Evolutionary conservation across 2,888 invertebrate genomes (phyloP).

Genomic region (Drosophila subquinaria): DNA sequence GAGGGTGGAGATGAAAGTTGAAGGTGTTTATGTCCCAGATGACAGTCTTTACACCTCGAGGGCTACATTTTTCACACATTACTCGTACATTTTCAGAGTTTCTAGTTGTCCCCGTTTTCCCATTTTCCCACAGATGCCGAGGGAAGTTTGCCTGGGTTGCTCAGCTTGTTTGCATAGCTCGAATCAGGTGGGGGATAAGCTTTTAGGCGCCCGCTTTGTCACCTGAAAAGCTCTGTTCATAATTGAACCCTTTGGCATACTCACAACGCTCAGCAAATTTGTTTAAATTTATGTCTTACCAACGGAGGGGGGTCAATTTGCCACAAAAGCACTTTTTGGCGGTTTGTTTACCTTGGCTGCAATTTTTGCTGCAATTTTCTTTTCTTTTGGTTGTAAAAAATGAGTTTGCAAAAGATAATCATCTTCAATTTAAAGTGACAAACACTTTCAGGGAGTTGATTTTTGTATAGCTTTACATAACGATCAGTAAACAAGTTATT

Average conservation of each 20-base stretch:
- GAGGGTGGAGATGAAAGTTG: slow-evolving; percentile 35
- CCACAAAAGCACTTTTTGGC: slow-evolving; percentile 23
- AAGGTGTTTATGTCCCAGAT: slow-evolving; percentile 42
- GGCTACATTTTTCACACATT: slow-evolving; percentile 38
- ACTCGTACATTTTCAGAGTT: slow-evolving; percentile 16
- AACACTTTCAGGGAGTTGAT: slow-evolving; percentile 1
- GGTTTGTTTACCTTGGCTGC: slow-evolving; percentile 29
- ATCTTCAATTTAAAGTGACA: slow-evolving; percentile 12
- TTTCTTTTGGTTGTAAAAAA: slow-evolving; percentile 12
- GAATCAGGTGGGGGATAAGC: slow-evolving; percentile 42
- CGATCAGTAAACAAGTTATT: not conserved
- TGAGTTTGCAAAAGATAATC: slow-evolving; percentile 11
- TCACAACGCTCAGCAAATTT: slow-evolving; percentile 60
- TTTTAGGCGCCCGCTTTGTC: slow-evolving; percentile 47
- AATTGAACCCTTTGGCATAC: slow-evolving; percentile 72
- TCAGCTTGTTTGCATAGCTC: slow-evolving; percentile 38
- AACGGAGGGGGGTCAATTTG: slow-evolving; percentile 20
- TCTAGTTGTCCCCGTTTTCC: not conserved
- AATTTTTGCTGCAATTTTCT: slow-evolving; percentile 17
- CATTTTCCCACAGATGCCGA: not conserved
- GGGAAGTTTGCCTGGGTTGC: not conserved
- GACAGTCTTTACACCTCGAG: slow-evolving; percentile 39
- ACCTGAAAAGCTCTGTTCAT: slow-evolving; percentile 56
- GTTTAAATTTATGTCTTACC: slow-evolving; percentile 57
- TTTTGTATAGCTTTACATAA: no score